Conservation (phyloP, 1,140 invertebrate species). For the Antheraea mylitta region DNA sequence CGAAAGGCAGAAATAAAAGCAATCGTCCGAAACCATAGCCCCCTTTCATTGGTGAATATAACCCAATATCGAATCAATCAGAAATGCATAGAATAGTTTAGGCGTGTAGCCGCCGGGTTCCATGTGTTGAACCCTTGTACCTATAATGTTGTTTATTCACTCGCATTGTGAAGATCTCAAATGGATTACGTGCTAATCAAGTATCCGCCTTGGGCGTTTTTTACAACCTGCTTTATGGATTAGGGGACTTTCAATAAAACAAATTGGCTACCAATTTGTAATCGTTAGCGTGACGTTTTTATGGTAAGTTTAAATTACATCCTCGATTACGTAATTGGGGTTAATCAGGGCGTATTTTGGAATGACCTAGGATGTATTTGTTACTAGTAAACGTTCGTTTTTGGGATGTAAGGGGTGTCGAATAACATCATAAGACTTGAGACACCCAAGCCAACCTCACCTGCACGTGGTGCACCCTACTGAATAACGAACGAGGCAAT, state of each 20-base stretch:
- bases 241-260: not conserved
- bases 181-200: not conserved
- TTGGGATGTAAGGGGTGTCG: too few species aligned
- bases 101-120: constrained; percentile 16
- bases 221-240: not conserved
- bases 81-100: constrained; percentile 37
- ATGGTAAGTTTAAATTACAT: not conserved
- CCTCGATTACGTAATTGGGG: not conserved
- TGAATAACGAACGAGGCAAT: too few species aligned
- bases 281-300: not conserved
- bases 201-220: not conserved
- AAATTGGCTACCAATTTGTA: constrained; percentile 2
- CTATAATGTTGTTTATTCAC: not conserved
- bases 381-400: too few species aligned
- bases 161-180: not conserved
- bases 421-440: too few species aligned
- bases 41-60: too few species aligned
- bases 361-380: too few species aligned
- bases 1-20: too few species aligned
- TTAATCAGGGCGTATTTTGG: too few species aligned
- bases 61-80: constrained; percentile 31
- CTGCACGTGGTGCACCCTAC: too few species aligned
- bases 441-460: too few species aligned
- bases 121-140: not conserved
- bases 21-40: too few species aligned